Evolutionary conservation across 2,888 invertebrate species (phyloP), one percentile per base, ranked within the genome.

Genomic region (Drosophila greeni): DNA sequence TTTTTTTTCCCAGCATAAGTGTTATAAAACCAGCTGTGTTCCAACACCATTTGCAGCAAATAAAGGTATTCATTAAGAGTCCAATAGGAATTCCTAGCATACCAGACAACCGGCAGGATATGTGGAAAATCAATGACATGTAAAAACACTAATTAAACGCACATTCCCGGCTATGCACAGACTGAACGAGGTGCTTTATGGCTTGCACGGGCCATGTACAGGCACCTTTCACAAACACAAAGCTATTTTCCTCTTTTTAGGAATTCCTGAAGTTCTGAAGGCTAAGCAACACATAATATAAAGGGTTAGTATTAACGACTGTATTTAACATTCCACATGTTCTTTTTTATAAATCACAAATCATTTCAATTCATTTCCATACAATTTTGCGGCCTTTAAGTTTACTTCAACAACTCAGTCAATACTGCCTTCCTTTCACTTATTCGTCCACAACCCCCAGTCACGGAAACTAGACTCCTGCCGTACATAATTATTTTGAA

Each of bases 71-170:
- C 65, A 73, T 61, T 64, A 64, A 65, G 68, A 61, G 39, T 43
- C 31, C 18, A 48, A 61, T 14, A 62, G 70, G 66, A 47, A 72
- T 76, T 74, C 52, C 51, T 48, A 52, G 72, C 54, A 62, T 60
- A 58, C 51, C 65, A 36, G 18, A 40, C 12, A 34, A 26, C 16
- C 18, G 24, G 14, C 20, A 29, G 34, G 34, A 36, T 53, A 37
- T 49, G 40, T 53, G 42, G 71, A 45, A 80, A 78, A 80, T 78
- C 78, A 82, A 78, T 82, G 83, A 75, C 75, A 78, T 77, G 83
- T 80, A 73, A 78, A 80, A 80, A 82, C 69, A 77, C 83, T 77
- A 78, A 82, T 78, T 78, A 78, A 78, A 80, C 83, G 78, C 83
- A 80, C 71, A 75, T 82, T 80, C 70, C 51, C 58, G 62, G 52